Conservation (phyloP, 2,888 invertebrate genomes). For the Margaritifera margaritifera region DNA sequence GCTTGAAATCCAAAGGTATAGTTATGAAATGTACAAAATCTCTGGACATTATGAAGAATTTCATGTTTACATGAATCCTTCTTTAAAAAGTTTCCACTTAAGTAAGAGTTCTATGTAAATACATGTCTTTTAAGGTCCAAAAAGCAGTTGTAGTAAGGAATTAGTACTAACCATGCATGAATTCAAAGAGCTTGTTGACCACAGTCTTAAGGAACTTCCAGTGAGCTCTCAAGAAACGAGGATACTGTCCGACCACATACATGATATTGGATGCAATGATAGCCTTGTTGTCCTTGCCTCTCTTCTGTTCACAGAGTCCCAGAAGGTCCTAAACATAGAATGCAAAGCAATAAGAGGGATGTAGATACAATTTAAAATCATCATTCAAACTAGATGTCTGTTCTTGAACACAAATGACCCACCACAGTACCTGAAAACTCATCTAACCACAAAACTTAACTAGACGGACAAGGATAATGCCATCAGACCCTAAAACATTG, state of each 20-base stretch:
- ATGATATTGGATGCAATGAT: slow-evolving; percentile 99
- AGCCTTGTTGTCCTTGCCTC: slow-evolving; percentile 99
- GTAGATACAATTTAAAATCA: neutral
- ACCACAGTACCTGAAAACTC: too few species aligned
- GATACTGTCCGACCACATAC: slow-evolving; percentile 99
- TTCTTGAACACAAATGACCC: neutral
- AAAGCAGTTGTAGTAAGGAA: neutral
- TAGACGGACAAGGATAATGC: neutral
- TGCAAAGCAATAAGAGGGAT: neutral
- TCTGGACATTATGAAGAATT: too few species aligned
- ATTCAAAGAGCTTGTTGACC: slow-evolving; percentile 99
- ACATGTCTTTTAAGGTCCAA: too few species aligned
- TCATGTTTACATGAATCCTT: too few species aligned
- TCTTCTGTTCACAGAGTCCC: slow-evolving; percentile 94
- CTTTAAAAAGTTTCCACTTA: too few species aligned
- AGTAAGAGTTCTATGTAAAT: too few species aligned
- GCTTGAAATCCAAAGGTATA: too few species aligned
- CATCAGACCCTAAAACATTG: neutral
- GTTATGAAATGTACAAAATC: too few species aligned
- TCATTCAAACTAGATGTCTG: neutral
- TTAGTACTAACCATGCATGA: slow-evolving; percentile 87
- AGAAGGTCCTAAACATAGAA: slow-evolving; percentile 81
- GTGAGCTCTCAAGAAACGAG: slow-evolving; percentile 97
- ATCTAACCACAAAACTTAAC: neutral
- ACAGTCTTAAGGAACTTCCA: slow-evolving; percentile 99